Evolutionary conservation across 2,888 invertebrate species (phyloP).

Genomic region (Eilema sororculum): DNA sequence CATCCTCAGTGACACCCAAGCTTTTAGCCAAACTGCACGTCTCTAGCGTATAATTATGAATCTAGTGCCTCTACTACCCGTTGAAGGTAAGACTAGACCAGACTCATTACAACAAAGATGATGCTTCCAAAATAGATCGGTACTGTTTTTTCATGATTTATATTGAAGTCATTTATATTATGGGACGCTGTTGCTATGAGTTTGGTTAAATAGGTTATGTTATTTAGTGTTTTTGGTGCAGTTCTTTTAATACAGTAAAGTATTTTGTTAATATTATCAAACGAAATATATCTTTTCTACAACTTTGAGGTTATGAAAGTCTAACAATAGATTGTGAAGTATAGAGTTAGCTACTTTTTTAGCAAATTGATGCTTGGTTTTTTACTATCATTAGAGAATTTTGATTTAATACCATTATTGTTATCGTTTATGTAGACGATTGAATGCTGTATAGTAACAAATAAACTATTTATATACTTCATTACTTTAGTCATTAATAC

Average conservation of each 20-base stretch:
- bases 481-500: neutral
- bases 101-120: neutral
- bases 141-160: neutral
- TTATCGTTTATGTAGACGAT: neutral
- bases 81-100: conserved; percentile 59
- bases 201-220: conserved; percentile 18
- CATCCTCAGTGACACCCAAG: conserved; percentile 58
- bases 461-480: neutral
- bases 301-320: neutral
- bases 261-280: neutral
- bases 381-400: neutral
- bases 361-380: neutral
- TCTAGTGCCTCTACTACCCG: conserved; percentile 63
- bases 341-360: neutral
- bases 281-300: neutral
- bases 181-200: neutral
- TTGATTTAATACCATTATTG: neutral
- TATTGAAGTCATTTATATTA: neutral
- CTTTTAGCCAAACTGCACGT: conserved; percentile 34
- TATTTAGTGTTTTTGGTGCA: neutral
- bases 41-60: conserved; percentile 57
- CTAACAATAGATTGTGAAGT: neutral
- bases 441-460: neutral
- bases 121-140: neutral
- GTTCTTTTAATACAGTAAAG: neutral